Evolutionary conservation across 2,113 vertebrate genomes (phyloP).

Genomic region (Gnathonemus longibarbis): DNA sequence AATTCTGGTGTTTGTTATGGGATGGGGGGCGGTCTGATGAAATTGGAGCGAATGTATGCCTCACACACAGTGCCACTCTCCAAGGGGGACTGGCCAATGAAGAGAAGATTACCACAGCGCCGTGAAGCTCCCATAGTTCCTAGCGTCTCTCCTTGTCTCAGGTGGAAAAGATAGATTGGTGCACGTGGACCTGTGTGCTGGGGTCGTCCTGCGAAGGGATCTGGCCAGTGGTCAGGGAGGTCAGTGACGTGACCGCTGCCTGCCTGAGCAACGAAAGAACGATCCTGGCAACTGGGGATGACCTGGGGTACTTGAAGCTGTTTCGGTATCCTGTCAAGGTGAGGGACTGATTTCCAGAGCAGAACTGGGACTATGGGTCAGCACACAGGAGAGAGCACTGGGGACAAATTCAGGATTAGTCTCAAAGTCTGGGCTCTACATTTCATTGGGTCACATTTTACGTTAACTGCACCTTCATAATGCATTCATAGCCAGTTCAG

Average conservation of each 20-base stretch:
- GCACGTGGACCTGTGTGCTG: conserved; percentile 90
- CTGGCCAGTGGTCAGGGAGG: conserved; percentile 90
- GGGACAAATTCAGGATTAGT: not conserved
- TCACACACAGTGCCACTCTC: conserved; percentile 29
- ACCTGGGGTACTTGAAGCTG: conserved; percentile 94
- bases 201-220: conserved; percentile 87
- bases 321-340: conserved; percentile 93
- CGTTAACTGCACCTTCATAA: not conserved
- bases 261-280: conserved; percentile 82
- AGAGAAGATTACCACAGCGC: not conserved
- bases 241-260: conserved; percentile 82
- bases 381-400: not conserved
- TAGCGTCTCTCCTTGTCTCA: conserved; percentile 45
- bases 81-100: not conserved
- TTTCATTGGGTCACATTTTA: not conserved
- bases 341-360: conserved; percentile 38
- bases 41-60: conserved; percentile 21
- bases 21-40: conserved; percentile 6
- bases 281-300: conserved; percentile 90
- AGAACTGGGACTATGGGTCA: not conserved
- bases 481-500: not conserved
- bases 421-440: not conserved
- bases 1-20: conserved; percentile 41
- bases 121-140: not conserved
- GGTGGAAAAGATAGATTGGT: conserved; percentile 94